These are phyloP conservation scores for Xiphophorus maculatus DNA, from an alignment of 2,113 vertebrate species.

Conservation along the genomic window DNA sequence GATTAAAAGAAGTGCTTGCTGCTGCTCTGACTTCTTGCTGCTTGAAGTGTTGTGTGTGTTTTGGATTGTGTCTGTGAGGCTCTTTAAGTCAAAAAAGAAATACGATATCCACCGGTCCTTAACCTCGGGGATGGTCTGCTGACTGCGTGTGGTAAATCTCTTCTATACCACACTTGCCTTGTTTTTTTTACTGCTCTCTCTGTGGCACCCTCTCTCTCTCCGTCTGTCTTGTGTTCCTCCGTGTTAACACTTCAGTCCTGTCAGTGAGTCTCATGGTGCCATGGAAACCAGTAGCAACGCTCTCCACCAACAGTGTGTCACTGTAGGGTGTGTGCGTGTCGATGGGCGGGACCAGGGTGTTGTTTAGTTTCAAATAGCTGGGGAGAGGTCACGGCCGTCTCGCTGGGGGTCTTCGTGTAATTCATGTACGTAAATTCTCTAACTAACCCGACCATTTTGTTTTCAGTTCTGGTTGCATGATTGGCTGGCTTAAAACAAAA, in stretches of 20 bases:
- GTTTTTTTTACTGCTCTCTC: conserved; percentile 55
- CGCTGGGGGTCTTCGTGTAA: conserved; percentile 71
- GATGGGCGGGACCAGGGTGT: conserved; percentile 58
- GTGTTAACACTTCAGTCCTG: conserved; percentile 78
- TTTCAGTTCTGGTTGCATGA: conserved; percentile 51
- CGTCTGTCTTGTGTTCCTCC: conserved; percentile 67
- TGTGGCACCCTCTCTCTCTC: conserved; percentile 57
- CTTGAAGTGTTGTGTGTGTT: conserved; percentile 38
- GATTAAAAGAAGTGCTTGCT: background rate
- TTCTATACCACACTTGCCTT: conserved; percentile 66
- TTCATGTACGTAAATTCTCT: conserved; percentile 76
- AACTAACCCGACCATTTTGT: conserved; percentile 62
- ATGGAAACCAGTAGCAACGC: conserved; percentile 76
- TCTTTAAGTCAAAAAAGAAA: conserved; percentile 58
- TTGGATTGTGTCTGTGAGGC: conserved; percentile 29
- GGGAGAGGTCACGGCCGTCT: conserved; percentile 59
- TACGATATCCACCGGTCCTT: conserved; percentile 62
- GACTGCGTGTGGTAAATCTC: conserved; percentile 73
- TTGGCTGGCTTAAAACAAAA: background rate
- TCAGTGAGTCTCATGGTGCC: conserved; percentile 78
- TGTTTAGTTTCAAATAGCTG: conserved; percentile 72
- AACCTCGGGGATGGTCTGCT: conserved; percentile 65
- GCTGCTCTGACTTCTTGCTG: background rate
- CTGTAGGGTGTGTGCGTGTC: conserved; percentile 48
- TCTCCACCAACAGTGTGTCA: conserved; percentile 50